These are phyloP conservation scores for Amphipoea oculea DNA, from an alignment of 2,888 invertebrate genomes.

Conservation along the genomic window DNA sequence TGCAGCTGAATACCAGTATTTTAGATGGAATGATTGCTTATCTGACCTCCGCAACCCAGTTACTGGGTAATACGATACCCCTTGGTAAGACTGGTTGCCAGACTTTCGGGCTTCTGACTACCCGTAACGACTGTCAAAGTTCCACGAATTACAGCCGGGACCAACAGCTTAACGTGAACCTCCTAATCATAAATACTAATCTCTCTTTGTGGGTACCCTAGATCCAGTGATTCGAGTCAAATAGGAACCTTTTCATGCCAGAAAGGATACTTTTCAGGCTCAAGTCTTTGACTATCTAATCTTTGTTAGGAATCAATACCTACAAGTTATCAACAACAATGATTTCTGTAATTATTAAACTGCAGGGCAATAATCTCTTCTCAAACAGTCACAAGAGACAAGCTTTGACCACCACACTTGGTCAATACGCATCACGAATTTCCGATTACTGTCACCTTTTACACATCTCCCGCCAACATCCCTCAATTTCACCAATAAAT, in stretches of 20 bases:
- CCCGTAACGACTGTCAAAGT: neutral
- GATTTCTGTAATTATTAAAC: neutral
- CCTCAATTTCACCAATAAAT: neutral
- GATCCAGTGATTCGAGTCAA: neutral
- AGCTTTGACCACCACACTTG: neutral
- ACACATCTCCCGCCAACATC: neutral
- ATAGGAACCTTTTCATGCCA: neutral
- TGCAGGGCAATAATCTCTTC: neutral
- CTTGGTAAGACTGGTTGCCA: neutral
- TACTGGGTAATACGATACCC: neutral
- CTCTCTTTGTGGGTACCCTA: neutral
- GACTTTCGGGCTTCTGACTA: too few species aligned
- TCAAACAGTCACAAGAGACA: neutral
- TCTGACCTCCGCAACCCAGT: neutral
- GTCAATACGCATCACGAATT: neutral
- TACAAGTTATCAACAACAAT: neutral
- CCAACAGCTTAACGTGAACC: too few species aligned
- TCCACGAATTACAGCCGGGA: too few species aligned
- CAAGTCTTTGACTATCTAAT: neutral
- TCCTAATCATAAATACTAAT: too few species aligned
- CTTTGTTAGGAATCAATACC: neutral
- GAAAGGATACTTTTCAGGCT: neutral
- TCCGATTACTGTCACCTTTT: neutral
- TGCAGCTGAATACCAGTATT: neutral
- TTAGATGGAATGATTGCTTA: neutral